Evolutionary conservation across 2,113 vertebrate species (phyloP).

Genomic region (Dolichotis patagonum): DNA sequence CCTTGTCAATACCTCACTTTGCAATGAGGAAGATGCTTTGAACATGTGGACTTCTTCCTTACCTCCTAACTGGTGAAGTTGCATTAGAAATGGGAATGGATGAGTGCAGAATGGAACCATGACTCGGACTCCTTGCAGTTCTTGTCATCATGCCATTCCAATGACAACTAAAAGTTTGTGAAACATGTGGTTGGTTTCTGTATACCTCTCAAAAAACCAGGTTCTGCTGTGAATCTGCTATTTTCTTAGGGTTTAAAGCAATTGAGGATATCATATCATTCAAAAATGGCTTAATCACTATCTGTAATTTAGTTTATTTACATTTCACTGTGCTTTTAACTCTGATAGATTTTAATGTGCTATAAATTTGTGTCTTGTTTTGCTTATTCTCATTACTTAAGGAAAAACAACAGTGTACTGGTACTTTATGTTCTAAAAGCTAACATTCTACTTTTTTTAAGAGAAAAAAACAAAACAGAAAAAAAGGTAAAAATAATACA

Average conservation of each 20-base stretch:
- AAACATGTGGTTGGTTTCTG: neutral
- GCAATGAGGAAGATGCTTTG: neutral
- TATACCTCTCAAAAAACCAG: neutral
- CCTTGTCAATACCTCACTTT: neutral
- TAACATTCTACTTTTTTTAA: neutral
- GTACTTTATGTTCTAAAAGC: neutral
- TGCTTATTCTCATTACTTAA: neutral
- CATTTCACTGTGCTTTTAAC: neutral
- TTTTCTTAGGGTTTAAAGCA: neutral
- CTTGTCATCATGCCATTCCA: neutral
- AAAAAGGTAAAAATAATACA: no score
- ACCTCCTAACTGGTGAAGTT: neutral
- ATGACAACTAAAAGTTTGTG: neutral
- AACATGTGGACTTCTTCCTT: neutral
- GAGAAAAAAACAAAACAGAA: no score
- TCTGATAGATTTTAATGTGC: neutral
- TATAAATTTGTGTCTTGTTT: neutral
- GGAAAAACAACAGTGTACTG: neutral
- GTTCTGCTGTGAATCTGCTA: neutral
- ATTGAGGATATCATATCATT: neutral
- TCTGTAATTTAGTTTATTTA: neutral
- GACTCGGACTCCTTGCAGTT: neutral
- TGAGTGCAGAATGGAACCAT: rapidly evolving
- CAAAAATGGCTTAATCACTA: neutral
- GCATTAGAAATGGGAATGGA: no score